Percentiles rank a stretch among this genome's conserved stretches.
Conservation (phyloP, 1,140 invertebrate species). For the Megalopta genalis region DNA sequence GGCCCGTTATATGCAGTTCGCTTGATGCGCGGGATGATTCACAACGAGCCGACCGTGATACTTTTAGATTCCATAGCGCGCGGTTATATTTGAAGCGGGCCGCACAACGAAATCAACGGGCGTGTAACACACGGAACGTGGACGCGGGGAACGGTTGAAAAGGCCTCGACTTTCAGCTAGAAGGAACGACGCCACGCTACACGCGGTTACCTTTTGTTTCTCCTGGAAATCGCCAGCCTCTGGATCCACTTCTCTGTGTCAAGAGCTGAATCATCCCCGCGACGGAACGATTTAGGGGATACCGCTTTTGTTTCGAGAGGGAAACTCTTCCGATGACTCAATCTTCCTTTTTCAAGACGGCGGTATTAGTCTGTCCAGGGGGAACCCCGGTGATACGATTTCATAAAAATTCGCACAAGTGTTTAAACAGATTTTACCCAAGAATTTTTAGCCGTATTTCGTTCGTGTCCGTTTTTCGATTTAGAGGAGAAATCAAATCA, state of each 20-base stretch:
- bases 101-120: constrained; percentile 6
- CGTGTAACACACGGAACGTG: neutral
- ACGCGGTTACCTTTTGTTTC: neutral
- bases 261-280: constrained; percentile 2
- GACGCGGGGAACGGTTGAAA: neutral
- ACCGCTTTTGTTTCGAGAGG: neutral
- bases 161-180: neutral
- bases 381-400: no score
- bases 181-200: neutral
- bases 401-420: no score
- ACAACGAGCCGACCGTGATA: constrained; percentile 40
- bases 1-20: constrained; percentile 25
- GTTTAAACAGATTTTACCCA: no score
- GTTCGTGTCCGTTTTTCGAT: no score
- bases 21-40: constrained; percentile 31
- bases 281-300: neutral
- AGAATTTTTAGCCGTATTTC: no score
- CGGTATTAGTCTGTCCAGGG: no score
- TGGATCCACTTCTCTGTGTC: neutral
- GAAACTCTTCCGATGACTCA: neutral
- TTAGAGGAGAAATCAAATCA: no score
- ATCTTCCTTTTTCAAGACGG: neutral
- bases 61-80: constrained; percentile 33
- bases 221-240: neutral
- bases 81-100: constrained; percentile 15